A percentile compares a stretch with the other conserved stretches of the same genome.
phyloP scores from a whole-genome alignment of 2,888 invertebrate genomes.

The Oligia fasciuncula region DNA sequence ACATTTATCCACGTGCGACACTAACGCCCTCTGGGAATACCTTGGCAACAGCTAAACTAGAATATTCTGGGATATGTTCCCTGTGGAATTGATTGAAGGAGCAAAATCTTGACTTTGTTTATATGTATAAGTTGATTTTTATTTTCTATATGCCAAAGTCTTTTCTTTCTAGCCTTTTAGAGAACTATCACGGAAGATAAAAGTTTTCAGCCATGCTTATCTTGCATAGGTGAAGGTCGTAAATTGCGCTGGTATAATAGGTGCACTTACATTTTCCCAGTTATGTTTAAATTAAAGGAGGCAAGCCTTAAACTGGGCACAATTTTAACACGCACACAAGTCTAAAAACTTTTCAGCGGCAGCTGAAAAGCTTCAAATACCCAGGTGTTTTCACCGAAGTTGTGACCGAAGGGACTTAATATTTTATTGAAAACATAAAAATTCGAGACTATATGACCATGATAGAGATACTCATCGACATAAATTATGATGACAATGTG shows the following conservation, averaged over 20 bases:
- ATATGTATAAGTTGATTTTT: background rate
- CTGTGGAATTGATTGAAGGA: slow-evolving; percentile 21
- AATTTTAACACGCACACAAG: too few species aligned
- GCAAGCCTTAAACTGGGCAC: too few species aligned
- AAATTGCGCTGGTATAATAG: background rate
- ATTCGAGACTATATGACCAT: too few species aligned
- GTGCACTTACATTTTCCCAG: too few species aligned
- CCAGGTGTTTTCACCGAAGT: too few species aligned
- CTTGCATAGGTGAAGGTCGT: background rate
- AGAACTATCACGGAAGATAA: background rate
- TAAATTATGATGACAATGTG: too few species aligned
- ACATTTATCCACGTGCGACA: slow-evolving; percentile 42
- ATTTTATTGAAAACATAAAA: too few species aligned
- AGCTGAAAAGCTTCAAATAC: too few species aligned
- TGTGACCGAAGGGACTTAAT: too few species aligned
- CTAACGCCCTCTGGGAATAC: slow-evolving; percentile 20
- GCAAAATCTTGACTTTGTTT: slow-evolving; percentile 14
- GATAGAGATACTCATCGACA: too few species aligned
- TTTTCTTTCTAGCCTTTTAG: background rate
- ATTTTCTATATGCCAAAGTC: background rate
- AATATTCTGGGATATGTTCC: background rate
- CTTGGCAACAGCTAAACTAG: slow-evolving; percentile 24
- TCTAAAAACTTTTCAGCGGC: too few species aligned
- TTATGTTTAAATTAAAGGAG: too few species aligned
- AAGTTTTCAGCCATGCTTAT: background rate